phyloP scores from a whole-genome alignment of 2,113 vertebrate species.

The Lepidothrix coronata region DNA sequence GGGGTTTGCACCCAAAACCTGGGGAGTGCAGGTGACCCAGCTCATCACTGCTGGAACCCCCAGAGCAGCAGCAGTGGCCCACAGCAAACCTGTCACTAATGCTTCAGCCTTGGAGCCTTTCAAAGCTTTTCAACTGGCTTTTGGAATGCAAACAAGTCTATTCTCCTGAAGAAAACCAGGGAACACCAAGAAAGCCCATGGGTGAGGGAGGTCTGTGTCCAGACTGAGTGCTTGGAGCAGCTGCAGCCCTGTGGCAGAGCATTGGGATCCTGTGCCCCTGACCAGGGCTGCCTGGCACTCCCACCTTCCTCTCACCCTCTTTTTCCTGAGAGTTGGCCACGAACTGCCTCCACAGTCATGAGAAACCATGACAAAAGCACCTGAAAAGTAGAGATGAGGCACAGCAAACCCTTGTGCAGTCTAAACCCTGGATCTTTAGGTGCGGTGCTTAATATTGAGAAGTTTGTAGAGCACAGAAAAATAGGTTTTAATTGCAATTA shows the following conservation, averaged over 20 bases:
- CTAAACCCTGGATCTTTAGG: neutral
- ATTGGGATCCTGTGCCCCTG: neutral
- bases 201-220: neutral
- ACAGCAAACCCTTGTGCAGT: neutral
- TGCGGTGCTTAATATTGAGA: neutral
- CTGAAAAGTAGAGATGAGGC: neutral
- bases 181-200: accelerated
- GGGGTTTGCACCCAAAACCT: neutral
- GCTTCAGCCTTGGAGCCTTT: neutral
- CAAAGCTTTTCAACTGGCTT: neutral
- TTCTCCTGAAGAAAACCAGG: neutral
- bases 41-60: neutral
- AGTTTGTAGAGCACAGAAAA: neutral
- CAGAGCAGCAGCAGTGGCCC: neutral
- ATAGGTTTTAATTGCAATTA: neutral
- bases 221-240: neutral
- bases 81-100: accelerated
- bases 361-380: neutral
- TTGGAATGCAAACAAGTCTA: neutral
- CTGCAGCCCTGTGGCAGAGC: neutral
- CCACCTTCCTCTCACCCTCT: neutral
- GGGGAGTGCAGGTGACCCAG: accelerated
- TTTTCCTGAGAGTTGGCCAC: neutral
- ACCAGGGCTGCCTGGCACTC: neutral
- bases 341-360: neutral